Conservation (phyloP, 2,797 vertebrate species). For the Mus spretus region DNA sequence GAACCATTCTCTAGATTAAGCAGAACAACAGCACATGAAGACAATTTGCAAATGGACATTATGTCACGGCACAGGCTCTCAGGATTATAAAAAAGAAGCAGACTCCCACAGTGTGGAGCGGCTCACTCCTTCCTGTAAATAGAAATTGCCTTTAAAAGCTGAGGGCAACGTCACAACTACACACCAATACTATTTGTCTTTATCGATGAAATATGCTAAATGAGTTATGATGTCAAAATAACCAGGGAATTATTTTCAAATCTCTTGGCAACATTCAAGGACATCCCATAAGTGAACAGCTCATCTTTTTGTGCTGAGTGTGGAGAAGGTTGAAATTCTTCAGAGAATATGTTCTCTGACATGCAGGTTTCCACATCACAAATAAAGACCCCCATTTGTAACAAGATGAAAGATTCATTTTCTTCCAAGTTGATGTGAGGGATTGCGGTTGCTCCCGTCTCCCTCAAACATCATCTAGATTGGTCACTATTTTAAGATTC, state of each 20-base stretch:
- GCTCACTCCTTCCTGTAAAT: conserved; percentile 45
- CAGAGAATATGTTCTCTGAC: not conserved
- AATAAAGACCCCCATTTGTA: not conserved
- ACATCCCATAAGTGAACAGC: not conserved
- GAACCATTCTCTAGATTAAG: conserved; percentile 57
- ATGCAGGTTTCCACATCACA: not conserved
- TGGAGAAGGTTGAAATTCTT: conserved; percentile 9
- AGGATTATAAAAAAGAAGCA: not conserved
- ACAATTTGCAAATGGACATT: conserved; percentile 25
- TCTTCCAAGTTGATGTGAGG: not conserved
- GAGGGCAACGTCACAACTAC: not conserved
- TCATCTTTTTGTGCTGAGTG: conserved; percentile 20
- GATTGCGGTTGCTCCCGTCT: not conserved
- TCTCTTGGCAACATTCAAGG: not conserved
- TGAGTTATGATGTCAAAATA: conserved; percentile 57
- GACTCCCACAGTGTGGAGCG: conserved; percentile 44
- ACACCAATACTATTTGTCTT: conserved; percentile 33
- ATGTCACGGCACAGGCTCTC: not conserved
- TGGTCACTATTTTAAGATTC: not conserved
- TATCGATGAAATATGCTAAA: conserved; percentile 47
- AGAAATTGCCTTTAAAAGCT: conserved; percentile 75
- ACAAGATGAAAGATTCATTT: conserved; percentile 36
- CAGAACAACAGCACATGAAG: not conserved
- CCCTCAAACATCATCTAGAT: conserved; percentile 30
- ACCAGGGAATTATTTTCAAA: conserved; percentile 28